These are phyloP conservation scores for Hymenochirus boettgeri DNA, from an alignment of 2,113 vertebrate species.

Conservation along the genomic window DNA sequence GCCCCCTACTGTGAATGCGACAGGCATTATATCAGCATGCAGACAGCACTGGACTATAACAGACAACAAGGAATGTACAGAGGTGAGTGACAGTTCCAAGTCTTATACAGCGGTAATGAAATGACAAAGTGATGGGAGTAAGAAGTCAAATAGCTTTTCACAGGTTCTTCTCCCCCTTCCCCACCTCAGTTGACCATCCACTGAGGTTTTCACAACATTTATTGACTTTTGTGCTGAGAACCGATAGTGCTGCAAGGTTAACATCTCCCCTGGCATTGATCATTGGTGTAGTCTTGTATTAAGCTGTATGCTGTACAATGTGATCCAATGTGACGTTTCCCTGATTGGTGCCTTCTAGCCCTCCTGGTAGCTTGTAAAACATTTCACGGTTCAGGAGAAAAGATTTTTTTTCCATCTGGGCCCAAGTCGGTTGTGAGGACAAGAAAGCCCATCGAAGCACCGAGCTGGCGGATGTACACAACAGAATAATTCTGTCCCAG, in stretches of 20 bases:
- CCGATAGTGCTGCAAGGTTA: constrained; percentile 16
- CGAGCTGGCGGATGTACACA: not conserved
- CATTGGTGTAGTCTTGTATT: constrained; percentile 37
- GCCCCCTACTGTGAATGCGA: constrained; percentile 61
- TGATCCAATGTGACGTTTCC: constrained; percentile 42
- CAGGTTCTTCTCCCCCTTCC: constrained; percentile 29
- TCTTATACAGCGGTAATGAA: constrained; percentile 59
- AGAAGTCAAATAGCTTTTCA: constrained; percentile 37
- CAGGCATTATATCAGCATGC: constrained; percentile 72
- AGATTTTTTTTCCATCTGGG: too few relatives aligned
- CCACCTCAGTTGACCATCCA: not conserved
- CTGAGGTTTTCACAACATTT: constrained; percentile 17
- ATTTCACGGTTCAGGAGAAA: constrained; percentile 52
- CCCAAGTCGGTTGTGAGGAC: not conserved
- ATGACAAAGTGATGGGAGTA: constrained; percentile 35
- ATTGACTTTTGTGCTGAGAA: too few relatives aligned
- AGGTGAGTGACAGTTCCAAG: constrained; percentile 53
- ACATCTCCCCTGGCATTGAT: constrained; percentile 44
- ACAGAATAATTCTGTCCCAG: too few relatives aligned
- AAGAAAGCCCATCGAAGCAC: not conserved
- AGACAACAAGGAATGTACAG: constrained; percentile 65
- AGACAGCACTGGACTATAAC: constrained; percentile 83
- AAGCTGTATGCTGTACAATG: constrained; percentile 36
- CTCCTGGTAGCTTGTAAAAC: constrained; percentile 63
- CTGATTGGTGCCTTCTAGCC: constrained; percentile 34